Conservation (phyloP, 2,113 vertebrate species). For the Grammomys dolichurus region DNA sequence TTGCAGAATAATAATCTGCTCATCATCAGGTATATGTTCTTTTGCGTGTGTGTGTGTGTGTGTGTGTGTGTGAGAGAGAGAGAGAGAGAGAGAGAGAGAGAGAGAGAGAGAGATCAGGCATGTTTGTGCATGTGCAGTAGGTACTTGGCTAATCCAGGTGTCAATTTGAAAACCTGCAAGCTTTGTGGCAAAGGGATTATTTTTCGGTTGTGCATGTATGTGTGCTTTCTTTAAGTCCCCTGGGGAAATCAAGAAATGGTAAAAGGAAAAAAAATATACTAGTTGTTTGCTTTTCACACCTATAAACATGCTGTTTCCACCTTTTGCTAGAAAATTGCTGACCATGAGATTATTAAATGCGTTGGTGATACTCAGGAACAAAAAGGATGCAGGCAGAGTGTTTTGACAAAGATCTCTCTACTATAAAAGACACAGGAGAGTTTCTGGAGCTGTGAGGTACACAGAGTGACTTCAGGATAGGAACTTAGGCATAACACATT, state of each 20-base stretch:
- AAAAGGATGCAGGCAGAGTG: not conserved
- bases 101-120: no score
- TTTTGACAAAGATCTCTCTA: not conserved
- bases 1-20: not conserved
- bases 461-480: not conserved
- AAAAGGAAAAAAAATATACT: not conserved
- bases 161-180: not conserved
- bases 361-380: not conserved
- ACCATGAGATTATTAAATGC: not conserved
- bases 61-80: not conserved
- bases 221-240: not conserved
- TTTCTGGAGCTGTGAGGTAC: not conserved
- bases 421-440: not conserved
- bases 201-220: not conserved
- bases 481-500: accelerated
- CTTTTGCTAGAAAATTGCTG: not conserved
- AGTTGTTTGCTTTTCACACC: not conserved
- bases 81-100: no score
- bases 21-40: not conserved
- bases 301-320: not conserved
- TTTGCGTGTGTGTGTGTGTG: not conserved
- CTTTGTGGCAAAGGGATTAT: not conserved
- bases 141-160: not conserved
- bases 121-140: not conserved
- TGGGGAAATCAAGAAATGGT: not conserved